phyloP scores from a whole-genome alignment of 2,888 invertebrate genomes.

The Tetrapedia diversipes region DNA sequence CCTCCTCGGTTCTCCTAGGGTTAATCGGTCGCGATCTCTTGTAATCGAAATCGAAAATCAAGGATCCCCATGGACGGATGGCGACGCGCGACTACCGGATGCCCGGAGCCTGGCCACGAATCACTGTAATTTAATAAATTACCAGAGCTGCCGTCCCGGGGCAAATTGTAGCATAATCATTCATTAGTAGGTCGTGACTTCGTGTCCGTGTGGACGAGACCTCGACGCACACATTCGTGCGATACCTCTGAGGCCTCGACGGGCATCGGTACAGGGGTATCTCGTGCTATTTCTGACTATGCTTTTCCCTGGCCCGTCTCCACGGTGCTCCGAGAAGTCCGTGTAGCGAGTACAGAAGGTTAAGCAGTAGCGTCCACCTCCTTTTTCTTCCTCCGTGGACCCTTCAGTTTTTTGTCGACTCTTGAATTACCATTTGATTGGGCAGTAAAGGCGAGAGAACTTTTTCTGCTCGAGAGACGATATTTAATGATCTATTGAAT shows the following conservation, averaged over 20 bases:
- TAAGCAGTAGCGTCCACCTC: too few species aligned
- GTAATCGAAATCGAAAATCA: slow-evolving; percentile 68
- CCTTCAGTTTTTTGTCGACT: too few species aligned
- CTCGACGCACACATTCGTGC: slow-evolving; percentile 21
- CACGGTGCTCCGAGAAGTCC: not conserved
- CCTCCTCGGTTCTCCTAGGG: too few species aligned
- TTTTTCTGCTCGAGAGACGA: too few species aligned
- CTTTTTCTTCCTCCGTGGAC: too few species aligned
- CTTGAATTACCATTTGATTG: too few species aligned
- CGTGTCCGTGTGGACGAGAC: slow-evolving; percentile 69
- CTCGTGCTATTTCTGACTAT: not conserved
- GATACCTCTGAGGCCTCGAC: not conserved
- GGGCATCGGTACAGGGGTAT: not conserved
- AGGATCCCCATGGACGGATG: slow-evolving; percentile 58
- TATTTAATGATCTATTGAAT: too few species aligned
- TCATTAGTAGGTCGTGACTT: slow-evolving; percentile 83
- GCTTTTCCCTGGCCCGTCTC: not conserved
- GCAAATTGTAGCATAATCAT: slow-evolving; percentile 82
- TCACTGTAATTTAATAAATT: slow-evolving; percentile 83
- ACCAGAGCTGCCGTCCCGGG: slow-evolving; percentile 81
- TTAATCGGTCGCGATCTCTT: slow-evolving; percentile 28
- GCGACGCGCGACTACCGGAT: slow-evolving; percentile 75
- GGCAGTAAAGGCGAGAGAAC: too few species aligned
- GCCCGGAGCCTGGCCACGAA: slow-evolving; percentile 74
- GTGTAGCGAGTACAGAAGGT: not conserved